phyloP scores from a whole-genome alignment of 1,140 invertebrate species.

The Druon quercuslanigerum region DNA sequence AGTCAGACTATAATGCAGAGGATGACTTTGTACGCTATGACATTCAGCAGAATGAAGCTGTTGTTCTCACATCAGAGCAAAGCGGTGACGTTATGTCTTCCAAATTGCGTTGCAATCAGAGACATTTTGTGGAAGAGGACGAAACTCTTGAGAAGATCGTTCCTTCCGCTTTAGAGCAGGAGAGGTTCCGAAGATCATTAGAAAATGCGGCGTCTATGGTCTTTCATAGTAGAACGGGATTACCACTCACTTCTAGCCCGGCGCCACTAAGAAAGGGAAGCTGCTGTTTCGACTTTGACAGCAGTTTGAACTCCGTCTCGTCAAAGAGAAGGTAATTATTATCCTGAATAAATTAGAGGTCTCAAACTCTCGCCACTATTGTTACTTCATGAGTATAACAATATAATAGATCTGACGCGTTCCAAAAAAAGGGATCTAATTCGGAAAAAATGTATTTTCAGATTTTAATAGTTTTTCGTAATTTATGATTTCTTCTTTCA shows the following conservation, averaged over 20 bases:
- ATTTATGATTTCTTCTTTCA: no score
- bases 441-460: no score
- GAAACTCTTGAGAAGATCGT: slow-evolving; percentile 71
- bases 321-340: slow-evolving; percentile 86
- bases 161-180: slow-evolving; percentile 83
- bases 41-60: not conserved
- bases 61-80: not conserved
- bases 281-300: slow-evolving; percentile 90
- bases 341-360: not conserved
- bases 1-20: not conserved
- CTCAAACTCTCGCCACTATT: no score
- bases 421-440: no score
- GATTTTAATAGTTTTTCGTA: no score
- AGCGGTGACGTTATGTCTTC: not conserved
- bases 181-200: slow-evolving; percentile 84
- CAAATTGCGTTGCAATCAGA: not conserved
- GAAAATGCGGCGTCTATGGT: slow-evolving; percentile 89
- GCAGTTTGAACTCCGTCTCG: slow-evolving; percentile 85
- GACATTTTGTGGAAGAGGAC: slow-evolving; percentile 46
- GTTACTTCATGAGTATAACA: no score
- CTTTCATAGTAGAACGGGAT: slow-evolving; percentile 87
- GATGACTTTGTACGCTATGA: not conserved
- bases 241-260: slow-evolving; percentile 91
- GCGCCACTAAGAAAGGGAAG: slow-evolving; percentile 86
- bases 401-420: no score